Evolutionary conservation across 2,113 vertebrate genomes (phyloP).

Genomic region (Lates calcarifer): DNA sequence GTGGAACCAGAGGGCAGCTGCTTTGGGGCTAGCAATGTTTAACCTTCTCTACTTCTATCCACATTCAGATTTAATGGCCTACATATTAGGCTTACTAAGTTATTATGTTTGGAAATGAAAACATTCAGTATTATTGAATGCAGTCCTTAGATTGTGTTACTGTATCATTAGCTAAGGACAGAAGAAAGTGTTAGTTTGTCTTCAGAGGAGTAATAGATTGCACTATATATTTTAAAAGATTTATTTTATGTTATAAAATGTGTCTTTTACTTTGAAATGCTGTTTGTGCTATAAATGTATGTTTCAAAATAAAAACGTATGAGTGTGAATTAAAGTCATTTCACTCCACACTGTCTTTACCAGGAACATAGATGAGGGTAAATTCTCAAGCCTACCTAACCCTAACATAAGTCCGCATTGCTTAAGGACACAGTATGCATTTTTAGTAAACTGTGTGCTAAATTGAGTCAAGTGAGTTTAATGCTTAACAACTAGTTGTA

Average conservation of each 20-base stretch:
- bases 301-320: neutral
- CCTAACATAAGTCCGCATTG: neutral
- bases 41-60: slow-evolving; percentile 11
- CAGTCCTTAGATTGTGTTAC: slow-evolving; percentile 32
- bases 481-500: neutral
- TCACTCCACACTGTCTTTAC: neutral
- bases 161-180: slow-evolving; percentile 16
- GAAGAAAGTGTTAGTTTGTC: slow-evolving; percentile 2
- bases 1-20: slow-evolving; percentile 25
- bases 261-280: slow-evolving; percentile 21
- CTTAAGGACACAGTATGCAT: neutral
- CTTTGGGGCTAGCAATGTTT: slow-evolving; percentile 8
- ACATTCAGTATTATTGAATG: slow-evolving; percentile 40
- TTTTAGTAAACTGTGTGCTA: neutral
- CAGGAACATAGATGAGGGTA: too few relatives aligned
- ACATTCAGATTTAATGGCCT: slow-evolving; percentile 30
- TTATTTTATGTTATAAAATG: slow-evolving; percentile 68
- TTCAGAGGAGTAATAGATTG: slow-evolving; percentile 44
- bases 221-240: slow-evolving; percentile 68
- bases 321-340: neutral
- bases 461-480: neutral
- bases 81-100: slow-evolving; percentile 10
- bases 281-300: neutral
- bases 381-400: neutral
- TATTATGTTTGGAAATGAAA: slow-evolving; percentile 42